Conservation (phyloP, 2,797 vertebrate genomes). For the Euthynnus affinis region DNA sequence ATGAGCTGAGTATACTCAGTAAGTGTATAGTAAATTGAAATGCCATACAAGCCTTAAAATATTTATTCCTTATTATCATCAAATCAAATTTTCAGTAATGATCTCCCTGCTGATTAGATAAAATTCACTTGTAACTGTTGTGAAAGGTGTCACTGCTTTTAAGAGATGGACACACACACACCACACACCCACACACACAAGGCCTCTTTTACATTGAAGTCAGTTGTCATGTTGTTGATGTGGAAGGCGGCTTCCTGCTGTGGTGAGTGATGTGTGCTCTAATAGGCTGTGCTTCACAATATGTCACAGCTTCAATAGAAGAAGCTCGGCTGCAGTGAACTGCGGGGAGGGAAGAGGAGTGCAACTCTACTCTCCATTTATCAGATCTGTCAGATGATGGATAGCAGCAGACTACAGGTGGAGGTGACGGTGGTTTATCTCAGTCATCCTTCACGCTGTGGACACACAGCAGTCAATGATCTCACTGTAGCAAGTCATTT, state of each 20-base stretch:
- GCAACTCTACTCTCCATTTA: slow-evolving; percentile 65
- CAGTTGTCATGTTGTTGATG: slow-evolving; percentile 66
- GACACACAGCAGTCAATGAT: slow-evolving; percentile 59
- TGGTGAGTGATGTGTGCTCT: slow-evolving; percentile 76
- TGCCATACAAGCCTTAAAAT: not conserved
- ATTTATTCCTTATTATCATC: slow-evolving; percentile 38
- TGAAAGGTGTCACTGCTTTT: slow-evolving; percentile 25
- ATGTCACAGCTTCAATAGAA: slow-evolving; percentile 74
- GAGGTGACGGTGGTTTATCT: slow-evolving; percentile 73
- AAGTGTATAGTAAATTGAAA: slow-evolving; percentile 5
- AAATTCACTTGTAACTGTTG: slow-evolving; percentile 40
- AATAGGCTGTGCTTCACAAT: slow-evolving; percentile 76
- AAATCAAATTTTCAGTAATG: slow-evolving; percentile 52
- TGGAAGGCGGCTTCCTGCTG: slow-evolving; percentile 64
- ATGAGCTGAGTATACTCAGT: not conserved
- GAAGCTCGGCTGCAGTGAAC: slow-evolving; percentile 55
- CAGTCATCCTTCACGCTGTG: slow-evolving; percentile 65
- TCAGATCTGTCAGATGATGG: slow-evolving; percentile 77
- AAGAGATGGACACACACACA: slow-evolving; percentile 21
- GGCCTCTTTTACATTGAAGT: slow-evolving; percentile 44
- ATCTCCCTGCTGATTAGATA: slow-evolving; percentile 38
- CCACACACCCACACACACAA: slow-evolving; percentile 1
- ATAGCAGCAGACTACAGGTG: slow-evolving; percentile 70
- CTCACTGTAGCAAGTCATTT: slow-evolving; percentile 42
- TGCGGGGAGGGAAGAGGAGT: slow-evolving; percentile 60